A percentile compares a stretch with the other conserved stretches of the same genome.
Evolutionary conservation across 2,113 vertebrate species (phyloP).

Genomic region (Otis tarda): DNA sequence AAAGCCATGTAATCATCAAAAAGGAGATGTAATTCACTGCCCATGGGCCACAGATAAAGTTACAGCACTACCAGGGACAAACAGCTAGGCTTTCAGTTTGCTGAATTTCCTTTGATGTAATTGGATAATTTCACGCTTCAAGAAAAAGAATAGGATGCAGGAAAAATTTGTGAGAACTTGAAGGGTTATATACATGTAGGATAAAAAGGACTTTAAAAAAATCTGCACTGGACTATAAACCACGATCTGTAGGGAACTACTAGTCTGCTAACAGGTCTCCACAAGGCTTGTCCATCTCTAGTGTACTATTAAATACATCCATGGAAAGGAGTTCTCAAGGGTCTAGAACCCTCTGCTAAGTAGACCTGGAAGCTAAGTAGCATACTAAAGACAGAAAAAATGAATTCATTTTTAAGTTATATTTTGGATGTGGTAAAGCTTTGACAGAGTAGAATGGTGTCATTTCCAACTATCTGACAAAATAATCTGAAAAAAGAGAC

Average conservation of each 20-base stretch:
- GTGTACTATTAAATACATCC: not conserved
- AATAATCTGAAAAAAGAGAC: not conserved
- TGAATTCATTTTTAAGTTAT: not conserved
- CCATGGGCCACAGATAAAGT: not conserved
- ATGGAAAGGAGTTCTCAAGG: not conserved
- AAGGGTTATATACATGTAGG: not conserved
- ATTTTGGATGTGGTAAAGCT: not conserved
- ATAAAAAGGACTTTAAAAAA: not conserved
- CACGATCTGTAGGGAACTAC: not conserved
- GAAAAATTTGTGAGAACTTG: not conserved
- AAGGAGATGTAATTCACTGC: slow-evolving; percentile 10
- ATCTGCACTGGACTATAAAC: not conserved
- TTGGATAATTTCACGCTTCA: slow-evolving; percentile 14
- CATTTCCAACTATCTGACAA: not conserved
- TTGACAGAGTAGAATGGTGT: not conserved
- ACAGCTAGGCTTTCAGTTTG: not conserved
- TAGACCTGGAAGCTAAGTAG: not conserved
- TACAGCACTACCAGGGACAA: not conserved
- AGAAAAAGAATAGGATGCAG: slow-evolving; percentile 12
- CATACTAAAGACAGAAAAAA: not conserved
- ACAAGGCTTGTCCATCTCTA: not conserved
- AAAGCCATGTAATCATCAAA: slow-evolving; percentile 20
- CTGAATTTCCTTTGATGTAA: slow-evolving; percentile 29
- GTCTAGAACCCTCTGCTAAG: not conserved
- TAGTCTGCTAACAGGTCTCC: not conserved